Evolutionary conservation across 1,140 invertebrate genomes (phyloP).

Genomic region (Plutomurus gul): DNA sequence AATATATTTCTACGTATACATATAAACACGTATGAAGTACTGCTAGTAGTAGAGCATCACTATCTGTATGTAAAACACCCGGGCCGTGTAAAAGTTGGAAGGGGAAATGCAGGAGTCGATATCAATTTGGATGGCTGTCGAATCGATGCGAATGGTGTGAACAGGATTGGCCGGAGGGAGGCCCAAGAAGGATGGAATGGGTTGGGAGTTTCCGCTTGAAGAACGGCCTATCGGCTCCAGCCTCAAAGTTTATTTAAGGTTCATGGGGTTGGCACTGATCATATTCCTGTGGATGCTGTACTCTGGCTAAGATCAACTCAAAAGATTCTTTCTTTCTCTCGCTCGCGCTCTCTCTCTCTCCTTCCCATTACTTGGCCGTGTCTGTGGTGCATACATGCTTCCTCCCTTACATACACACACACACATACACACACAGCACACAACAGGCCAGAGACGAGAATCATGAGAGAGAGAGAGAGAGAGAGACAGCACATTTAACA

Average conservation of each 20-base stretch:
- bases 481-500: too few relatives aligned
- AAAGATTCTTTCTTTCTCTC: slow-evolving; percentile 31
- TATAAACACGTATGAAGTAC: background rate
- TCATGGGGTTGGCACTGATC: slow-evolving; percentile 38
- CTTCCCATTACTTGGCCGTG: background rate
- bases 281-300: background rate
- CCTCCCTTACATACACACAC: background rate
- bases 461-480: too few relatives aligned
- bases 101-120: slow-evolving; percentile 13
- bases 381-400: background rate
- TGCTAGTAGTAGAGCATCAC: background rate
- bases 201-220: slow-evolving; percentile 48
- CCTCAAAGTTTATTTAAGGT: slow-evolving; percentile 40
- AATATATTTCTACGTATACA: background rate
- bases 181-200: slow-evolving; percentile 44
- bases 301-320: slow-evolving; percentile 32
- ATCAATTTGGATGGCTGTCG: slow-evolving; percentile 36
- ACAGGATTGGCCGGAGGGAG: slow-evolving; percentile 51
- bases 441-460: too few relatives aligned
- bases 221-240: slow-evolving; percentile 48
- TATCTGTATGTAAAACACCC: background rate
- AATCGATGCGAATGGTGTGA: slow-evolving; percentile 47
- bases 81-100: background rate
- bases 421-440: too few relatives aligned
- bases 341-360: background rate